phyloP scores from a whole-genome alignment of 2,888 invertebrate species.

The Drosophila paranaensis region DNA sequence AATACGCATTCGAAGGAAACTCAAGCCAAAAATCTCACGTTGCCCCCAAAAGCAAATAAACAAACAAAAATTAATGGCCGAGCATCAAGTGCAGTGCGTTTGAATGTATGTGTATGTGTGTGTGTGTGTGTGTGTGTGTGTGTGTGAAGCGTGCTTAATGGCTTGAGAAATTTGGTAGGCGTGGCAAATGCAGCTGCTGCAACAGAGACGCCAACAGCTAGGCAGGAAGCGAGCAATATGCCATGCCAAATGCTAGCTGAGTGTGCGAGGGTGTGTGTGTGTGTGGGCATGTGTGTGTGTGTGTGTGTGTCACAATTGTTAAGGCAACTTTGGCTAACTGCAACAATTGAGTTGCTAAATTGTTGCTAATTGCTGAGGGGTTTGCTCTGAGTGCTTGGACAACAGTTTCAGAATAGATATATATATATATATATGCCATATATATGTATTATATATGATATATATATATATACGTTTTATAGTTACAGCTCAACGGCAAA shows the following conservation, averaged over 20 bases:
- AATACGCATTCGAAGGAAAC: constrained; percentile 44
- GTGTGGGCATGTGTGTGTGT: constrained; percentile 3
- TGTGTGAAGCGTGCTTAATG: constrained; percentile 29
- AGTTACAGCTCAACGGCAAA: constrained; percentile 66
- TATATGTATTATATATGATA: not conserved
- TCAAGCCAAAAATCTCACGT: constrained; percentile 31
- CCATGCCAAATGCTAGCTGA: constrained; percentile 43
- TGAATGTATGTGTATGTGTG: constrained; percentile 22
- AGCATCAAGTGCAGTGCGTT: constrained; percentile 66
- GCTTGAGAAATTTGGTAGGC: constrained; percentile 43
- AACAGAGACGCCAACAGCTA: constrained; percentile 34
- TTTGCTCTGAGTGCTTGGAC: constrained; percentile 21
- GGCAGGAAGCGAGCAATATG: constrained; percentile 49
- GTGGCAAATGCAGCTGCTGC: constrained; percentile 39
- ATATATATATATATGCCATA: not conserved
- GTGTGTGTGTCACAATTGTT: constrained; percentile 18
- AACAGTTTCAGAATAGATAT: not conserved
- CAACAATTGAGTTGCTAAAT: constrained; percentile 54
- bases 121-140: constrained; percentile 8
- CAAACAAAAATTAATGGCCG: constrained; percentile 51
- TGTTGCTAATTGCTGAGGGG: constrained; percentile 49
- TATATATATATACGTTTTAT: constrained; percentile 20
- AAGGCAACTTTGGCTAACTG: constrained; percentile 44
- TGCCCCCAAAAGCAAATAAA: constrained; percentile 22
- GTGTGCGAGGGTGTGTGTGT: constrained; percentile 4